These are phyloP conservation scores for Yponomeuta cagnagella DNA, from an alignment of 2,888 invertebrate species.

Conservation along the genomic window DNA sequence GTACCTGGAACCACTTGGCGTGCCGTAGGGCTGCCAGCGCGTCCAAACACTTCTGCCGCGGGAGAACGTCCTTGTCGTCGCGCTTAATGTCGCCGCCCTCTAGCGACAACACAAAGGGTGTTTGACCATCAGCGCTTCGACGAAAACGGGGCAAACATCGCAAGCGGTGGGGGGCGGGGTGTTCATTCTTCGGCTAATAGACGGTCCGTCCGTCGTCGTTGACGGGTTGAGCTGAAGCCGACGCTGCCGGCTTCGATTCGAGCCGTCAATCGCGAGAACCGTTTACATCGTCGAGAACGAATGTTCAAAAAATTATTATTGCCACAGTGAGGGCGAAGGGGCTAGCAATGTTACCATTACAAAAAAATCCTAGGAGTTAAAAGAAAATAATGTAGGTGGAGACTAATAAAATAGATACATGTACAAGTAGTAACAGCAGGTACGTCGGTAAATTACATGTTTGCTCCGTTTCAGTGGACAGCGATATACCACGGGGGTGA, in stretches of 20 bases:
- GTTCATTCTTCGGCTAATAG: slow-evolving; percentile 10
- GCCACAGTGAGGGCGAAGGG: background rate
- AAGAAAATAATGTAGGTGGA: background rate
- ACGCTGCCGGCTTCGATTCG: background rate
- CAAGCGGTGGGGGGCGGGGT: slow-evolving; percentile 22
- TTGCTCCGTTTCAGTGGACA: slow-evolving; percentile 71
- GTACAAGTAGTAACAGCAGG: background rate
- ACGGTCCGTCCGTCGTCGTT: background rate
- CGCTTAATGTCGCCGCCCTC: slow-evolving; percentile 79
- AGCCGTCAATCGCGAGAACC: background rate
- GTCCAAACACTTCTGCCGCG: slow-evolving; percentile 99
- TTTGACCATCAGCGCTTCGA: slow-evolving; percentile 81
- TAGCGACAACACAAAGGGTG: slow-evolving; percentile 81
- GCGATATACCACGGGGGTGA: slow-evolving; percentile 59
- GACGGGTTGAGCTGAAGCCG: background rate
- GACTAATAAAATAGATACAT: slow-evolving; percentile 16
- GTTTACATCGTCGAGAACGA: background rate
- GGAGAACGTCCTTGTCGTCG: slow-evolving; percentile 95
- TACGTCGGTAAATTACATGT: slow-evolving; percentile 42
- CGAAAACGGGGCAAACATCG: slow-evolving; percentile 71
- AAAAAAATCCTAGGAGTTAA: background rate
- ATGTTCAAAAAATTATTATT: background rate
- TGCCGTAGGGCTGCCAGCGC: slow-evolving; percentile 99
- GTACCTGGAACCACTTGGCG: slow-evolving; percentile 99
- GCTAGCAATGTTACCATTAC: background rate